phyloP scores from a whole-genome alignment of 2,888 invertebrate genomes.

The Cephonodes hylas region DNA sequence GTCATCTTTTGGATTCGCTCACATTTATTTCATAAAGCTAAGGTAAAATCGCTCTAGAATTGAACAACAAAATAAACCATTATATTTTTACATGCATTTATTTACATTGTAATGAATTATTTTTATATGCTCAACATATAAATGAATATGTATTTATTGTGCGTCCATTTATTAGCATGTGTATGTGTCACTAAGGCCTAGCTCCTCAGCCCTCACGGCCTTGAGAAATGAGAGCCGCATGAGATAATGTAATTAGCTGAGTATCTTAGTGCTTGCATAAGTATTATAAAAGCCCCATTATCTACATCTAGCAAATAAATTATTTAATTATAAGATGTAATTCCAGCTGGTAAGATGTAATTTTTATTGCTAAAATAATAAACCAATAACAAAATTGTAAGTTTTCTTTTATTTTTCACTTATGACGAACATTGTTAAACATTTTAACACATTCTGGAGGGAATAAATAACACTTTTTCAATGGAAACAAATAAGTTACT shows the following conservation, averaged over 20 bases:
- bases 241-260: conserved; percentile 27
- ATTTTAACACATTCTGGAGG: not conserved
- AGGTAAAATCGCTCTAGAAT: conserved; percentile 51
- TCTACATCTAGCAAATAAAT: conserved; percentile 69
- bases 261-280: conserved; percentile 37
- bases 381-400: conserved; percentile 32
- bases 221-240: conserved; percentile 25
- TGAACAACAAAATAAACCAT: conserved; percentile 53
- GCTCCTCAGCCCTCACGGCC: conserved; percentile 22
- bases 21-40: conserved; percentile 60
- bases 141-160: conserved; percentile 57
- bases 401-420: not conserved
- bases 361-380: conserved; percentile 71
- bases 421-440: too few species aligned
- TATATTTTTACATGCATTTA: conserved; percentile 78
- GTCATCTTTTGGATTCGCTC: conserved; percentile 43
- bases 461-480: not conserved
- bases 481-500: not conserved
- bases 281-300: conserved; percentile 59
- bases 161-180: conserved; percentile 67
- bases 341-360: conserved; percentile 64
- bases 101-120: conserved; percentile 74
- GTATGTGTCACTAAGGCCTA: conserved; percentile 45
- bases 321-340: conserved; percentile 69
- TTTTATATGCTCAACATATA: conserved; percentile 73